Evolutionary conservation across 2,113 vertebrate genomes (phyloP), one percentile per base, ranked within the genome.

Genomic region (Toxotes jaculatrix): DNA sequence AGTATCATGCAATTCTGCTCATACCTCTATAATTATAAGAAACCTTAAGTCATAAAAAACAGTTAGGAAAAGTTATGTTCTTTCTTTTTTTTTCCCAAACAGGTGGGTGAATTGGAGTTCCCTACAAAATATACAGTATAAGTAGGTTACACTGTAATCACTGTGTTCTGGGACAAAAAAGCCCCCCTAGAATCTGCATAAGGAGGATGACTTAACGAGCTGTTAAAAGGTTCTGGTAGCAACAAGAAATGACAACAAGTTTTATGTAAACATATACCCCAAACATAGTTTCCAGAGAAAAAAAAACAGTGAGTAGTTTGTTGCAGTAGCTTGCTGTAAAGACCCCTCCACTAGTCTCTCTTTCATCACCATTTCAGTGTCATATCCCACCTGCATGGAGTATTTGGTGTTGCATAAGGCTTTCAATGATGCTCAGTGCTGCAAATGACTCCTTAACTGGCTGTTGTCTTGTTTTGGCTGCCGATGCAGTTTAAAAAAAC

Each of bases 321-420:
- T 80, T 78, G 68, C 86, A 88, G 83, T 72, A 90, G 89, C 93
- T 91, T 94, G 93, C 91, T 90, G 74, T 78, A 36, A 92, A 92
- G 77, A 88, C 82, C 62, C 83, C 79, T 68, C 85, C 89, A 90
- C 86, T 80, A 77, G 80, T 84, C 86, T 85, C 43, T 87, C 84
- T 82, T 74, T 83, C 82, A 87, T 88, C 77, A 67, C 62, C 82
- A 87, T 88, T 80, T 75, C n/a, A 87, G n/a, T 84, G 61, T 88
- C 59, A 59, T 61, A 63, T 87, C 78, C 49, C 83, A 80, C 72
- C 42, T 89, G 87, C 91, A 93, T 92, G 90, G 70, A 13, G 59
- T 69, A 42, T 55, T 59, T 53, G 59, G 65, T 91, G 86, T 89
- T 83, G 13, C 42, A 34, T 17, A 83, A 89, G 87, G 86, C 90